Conservation (phyloP, 2,888 invertebrate species). For the Callyntrura sp. region DNA sequence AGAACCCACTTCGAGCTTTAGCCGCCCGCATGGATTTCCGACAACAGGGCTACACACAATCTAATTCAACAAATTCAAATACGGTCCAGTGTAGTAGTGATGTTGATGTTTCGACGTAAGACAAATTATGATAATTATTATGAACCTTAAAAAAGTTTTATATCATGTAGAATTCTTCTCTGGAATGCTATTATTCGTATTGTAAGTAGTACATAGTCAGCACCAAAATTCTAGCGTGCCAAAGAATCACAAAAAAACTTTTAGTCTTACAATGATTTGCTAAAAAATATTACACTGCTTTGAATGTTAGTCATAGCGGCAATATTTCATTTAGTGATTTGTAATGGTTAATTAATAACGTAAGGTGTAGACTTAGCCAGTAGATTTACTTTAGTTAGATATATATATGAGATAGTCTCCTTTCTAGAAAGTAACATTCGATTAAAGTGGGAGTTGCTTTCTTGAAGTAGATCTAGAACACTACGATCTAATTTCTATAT, state of each 20-base stretch:
- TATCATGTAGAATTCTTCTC: neutral
- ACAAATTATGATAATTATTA: conserved; percentile 36
- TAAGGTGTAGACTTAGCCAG: neutral
- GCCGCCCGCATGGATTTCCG: conserved; percentile 82
- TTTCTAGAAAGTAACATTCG: neutral
- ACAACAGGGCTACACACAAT: conserved; percentile 82
- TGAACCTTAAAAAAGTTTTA: neutral
- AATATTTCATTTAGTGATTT: conserved; percentile 5
- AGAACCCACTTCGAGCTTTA: conserved; percentile 82
- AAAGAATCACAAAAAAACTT: conserved; percentile 39
- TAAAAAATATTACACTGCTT: neutral
- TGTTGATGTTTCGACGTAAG: conserved; percentile 76
- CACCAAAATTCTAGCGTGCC: conserved; percentile 38
- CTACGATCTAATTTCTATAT: no score
- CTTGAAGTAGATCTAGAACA: neutral
- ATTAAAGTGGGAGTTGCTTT: neutral
- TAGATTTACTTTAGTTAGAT: neutral
- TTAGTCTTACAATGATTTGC: neutral
- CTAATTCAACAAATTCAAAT: conserved; percentile 46
- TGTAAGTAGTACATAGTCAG: neutral
- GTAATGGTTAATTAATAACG: neutral
- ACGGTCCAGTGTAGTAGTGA: conserved; percentile 75
- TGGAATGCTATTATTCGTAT: neutral
- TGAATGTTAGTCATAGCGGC: neutral
- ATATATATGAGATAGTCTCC: neutral